These are phyloP conservation scores for Bolborhynchus lineola DNA, from an alignment of 2,113 vertebrate genomes.

Conservation along the genomic window DNA sequence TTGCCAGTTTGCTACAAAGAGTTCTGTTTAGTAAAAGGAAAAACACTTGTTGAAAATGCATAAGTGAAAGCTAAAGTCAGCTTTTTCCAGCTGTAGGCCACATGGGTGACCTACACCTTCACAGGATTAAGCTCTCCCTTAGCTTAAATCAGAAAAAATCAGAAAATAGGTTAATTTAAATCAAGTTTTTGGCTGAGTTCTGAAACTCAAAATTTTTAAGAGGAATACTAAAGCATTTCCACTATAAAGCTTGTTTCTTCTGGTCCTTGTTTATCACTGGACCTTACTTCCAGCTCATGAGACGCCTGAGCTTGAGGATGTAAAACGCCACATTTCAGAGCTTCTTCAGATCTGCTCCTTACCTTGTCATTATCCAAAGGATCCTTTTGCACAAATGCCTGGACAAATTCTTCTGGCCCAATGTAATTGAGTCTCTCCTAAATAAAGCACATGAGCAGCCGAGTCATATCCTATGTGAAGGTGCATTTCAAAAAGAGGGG, in stretches of 20 bases:
- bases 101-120: background rate
- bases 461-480: background rate
- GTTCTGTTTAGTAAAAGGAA: background rate
- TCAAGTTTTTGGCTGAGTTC: background rate
- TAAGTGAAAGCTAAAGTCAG: background rate
- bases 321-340: background rate
- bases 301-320: background rate
- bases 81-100: background rate
- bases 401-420: conserved; percentile 94
- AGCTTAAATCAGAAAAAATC: background rate
- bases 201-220: background rate
- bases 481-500: background rate
- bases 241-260: background rate
- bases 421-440: conserved; percentile 95
- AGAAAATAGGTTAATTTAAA: background rate
- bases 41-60: background rate
- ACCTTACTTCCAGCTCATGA: background rate
- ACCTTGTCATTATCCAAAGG: conserved; percentile 90
- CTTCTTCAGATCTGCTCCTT: conserved; percentile 1
- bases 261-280: background rate
- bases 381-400: conserved; percentile 90
- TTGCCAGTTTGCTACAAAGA: background rate
- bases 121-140: background rate
- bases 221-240: background rate
- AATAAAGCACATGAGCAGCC: background rate